These are phyloP conservation scores for Phalangium opilio DNA, from an alignment of 2,888 invertebrate genomes.

Conservation along the genomic window DNA sequence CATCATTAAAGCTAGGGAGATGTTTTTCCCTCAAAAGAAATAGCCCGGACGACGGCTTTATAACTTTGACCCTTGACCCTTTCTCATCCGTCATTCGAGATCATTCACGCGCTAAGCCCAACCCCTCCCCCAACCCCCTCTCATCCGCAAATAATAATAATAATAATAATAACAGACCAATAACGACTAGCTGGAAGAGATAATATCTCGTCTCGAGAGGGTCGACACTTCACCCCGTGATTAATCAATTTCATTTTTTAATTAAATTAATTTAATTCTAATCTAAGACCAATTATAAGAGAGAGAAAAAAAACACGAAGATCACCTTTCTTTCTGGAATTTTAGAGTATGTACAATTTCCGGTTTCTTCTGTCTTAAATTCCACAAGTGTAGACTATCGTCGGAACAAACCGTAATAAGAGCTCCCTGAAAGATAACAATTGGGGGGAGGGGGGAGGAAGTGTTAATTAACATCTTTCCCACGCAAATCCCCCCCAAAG, in stretches of 20 bases:
- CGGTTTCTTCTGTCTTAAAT: constrained; percentile 79
- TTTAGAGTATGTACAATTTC: constrained; percentile 92
- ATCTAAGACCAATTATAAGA: not conserved
- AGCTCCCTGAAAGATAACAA: constrained; percentile 45
- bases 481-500: not conserved
- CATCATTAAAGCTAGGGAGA: too few relatives aligned
- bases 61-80: too few relatives aligned
- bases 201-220: not conserved
- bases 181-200: too few relatives aligned
- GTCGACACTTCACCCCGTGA: not conserved
- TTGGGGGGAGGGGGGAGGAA: too few relatives aligned
- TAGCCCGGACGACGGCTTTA: too few relatives aligned
- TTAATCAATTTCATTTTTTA: constrained; percentile 7
- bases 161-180: too few relatives aligned
- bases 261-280: constrained; percentile 2
- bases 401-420: constrained; percentile 89
- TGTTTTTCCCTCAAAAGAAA: too few relatives aligned
- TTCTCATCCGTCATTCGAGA: too few relatives aligned
- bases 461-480: too few relatives aligned
- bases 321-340: constrained; percentile 91
- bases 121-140: too few relatives aligned
- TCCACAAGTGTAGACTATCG: constrained; percentile 94
- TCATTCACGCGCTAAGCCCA: too few relatives aligned
- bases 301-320: constrained; percentile 10
- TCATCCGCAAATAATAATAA: too few relatives aligned